phyloP scores from a whole-genome alignment of 2,888 invertebrate genomes.

The Ecdyonurus torrentis region DNA sequence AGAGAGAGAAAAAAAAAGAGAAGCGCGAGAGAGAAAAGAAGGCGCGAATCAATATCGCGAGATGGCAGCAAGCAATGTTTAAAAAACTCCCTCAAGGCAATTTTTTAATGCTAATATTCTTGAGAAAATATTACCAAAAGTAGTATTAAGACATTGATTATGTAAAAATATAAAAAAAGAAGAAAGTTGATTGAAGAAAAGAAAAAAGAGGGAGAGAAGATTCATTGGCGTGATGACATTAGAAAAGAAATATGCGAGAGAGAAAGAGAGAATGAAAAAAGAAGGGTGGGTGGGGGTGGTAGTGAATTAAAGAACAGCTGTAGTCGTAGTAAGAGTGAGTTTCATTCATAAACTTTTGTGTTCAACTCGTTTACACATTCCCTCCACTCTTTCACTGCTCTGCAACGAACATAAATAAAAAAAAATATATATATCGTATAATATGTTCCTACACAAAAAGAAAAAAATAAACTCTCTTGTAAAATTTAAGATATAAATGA shows the following conservation, averaged over 20 bases:
- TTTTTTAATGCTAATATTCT: not conserved
- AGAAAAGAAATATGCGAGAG: not conserved
- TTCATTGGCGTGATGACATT: not conserved
- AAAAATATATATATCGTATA: too few species aligned
- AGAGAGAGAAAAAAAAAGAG: not conserved
- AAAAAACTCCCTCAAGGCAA: not conserved
- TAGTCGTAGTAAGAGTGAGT: not conserved
- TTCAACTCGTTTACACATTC: not conserved
- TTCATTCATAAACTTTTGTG: not conserved
- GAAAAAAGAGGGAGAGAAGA: not conserved
- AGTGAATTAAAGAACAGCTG: conserved; percentile 1
- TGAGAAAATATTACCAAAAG: not conserved
- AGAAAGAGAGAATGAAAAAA: not conserved
- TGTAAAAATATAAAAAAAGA: not conserved
- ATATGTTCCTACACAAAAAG: too few species aligned
- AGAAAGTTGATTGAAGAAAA: not conserved
- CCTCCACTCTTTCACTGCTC: too few species aligned
- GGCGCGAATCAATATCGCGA: conserved; percentile 1
- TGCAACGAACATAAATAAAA: too few species aligned
- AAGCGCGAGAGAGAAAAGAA: not conserved
- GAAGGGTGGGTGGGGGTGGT: not conserved
- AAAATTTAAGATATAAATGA: too few species aligned
- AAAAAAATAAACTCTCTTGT: too few species aligned
- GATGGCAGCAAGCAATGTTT: not conserved
- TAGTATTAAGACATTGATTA: not conserved